Conservation (phyloP, 92 coral and sea anemone species). For the Actinostola sp. region DNA sequence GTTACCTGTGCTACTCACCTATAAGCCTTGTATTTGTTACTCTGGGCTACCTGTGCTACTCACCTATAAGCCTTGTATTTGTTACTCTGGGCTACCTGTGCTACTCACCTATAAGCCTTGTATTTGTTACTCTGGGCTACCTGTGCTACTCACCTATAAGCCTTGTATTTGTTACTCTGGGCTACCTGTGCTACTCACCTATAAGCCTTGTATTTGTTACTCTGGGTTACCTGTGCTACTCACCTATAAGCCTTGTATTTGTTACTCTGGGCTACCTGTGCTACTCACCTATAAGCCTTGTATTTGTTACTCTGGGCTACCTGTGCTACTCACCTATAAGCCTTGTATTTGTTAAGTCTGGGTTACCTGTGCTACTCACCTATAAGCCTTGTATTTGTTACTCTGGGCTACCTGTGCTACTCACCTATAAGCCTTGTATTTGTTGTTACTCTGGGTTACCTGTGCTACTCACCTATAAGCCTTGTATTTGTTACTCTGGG, state of each 20-base stretch:
- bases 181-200: neutral
- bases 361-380: neutral
- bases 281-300: neutral
- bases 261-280: neutral
- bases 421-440: no score
- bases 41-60: no score
- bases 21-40: no score
- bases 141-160: neutral
- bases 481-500: no score
- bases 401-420: neutral
- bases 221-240: neutral
- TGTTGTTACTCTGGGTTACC: neutral
- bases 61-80: no score
- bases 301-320: neutral
- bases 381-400: no score
- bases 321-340: neutral
- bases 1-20: neutral
- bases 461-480: neutral
- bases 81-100: no score
- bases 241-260: neutral
- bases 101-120: neutral
- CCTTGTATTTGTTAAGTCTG: neutral
- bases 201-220: neutral
- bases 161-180: neutral
- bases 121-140: no score